A percentile compares a stretch with the other conserved stretches of the same genome.
Conservation (phyloP, 92 coral and sea anemone species). For the Scolanthus callimorphus region DNA sequence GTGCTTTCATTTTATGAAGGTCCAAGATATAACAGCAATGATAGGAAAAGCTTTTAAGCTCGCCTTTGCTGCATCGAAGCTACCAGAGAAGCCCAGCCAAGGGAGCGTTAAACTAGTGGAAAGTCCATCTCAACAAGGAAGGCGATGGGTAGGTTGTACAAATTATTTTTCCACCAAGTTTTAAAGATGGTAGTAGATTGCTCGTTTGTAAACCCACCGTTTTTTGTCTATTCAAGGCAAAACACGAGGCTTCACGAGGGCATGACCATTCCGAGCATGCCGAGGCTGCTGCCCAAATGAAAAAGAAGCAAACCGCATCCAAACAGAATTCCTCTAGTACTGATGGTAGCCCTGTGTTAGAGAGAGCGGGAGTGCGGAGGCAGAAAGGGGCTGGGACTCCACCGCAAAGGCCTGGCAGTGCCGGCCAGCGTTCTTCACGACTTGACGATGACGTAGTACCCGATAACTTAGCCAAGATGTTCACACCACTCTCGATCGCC, state of each 20-base stretch:
- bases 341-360: conserved; percentile 27
- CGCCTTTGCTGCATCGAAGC: conserved; percentile 79
- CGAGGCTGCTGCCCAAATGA: conserved; percentile 39
- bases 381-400: background rate
- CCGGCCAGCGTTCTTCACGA: too few species aligned
- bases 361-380: background rate
- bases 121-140: conserved; percentile 30
- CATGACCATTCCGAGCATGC: conserved; percentile 87
- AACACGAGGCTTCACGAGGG: conserved; percentile 63
- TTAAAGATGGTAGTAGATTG: too few species aligned
- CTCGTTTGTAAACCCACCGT: too few species aligned
- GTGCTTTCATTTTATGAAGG: conserved; percentile 21
- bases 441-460: background rate
- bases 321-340: conserved; percentile 2
- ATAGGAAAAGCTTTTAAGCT: conserved; percentile 78
- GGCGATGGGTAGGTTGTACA: conserved; percentile 81
- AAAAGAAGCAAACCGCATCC: conserved; percentile 6
- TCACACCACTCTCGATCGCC: background rate
- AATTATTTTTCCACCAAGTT: too few species aligned
- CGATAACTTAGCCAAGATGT: background rate
- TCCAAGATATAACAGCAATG: conserved; percentile 69
- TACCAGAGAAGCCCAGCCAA: conserved; percentile 39
- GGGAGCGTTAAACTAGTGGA: conserved; percentile 21
- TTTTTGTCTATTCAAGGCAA: conserved; percentile 50
- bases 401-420: too few species aligned